A percentile compares a stretch with the other conserved stretches of the same genome.
phyloP scores from a whole-genome alignment of 2,797 vertebrate species.

The Sternotherus odoratus region DNA sequence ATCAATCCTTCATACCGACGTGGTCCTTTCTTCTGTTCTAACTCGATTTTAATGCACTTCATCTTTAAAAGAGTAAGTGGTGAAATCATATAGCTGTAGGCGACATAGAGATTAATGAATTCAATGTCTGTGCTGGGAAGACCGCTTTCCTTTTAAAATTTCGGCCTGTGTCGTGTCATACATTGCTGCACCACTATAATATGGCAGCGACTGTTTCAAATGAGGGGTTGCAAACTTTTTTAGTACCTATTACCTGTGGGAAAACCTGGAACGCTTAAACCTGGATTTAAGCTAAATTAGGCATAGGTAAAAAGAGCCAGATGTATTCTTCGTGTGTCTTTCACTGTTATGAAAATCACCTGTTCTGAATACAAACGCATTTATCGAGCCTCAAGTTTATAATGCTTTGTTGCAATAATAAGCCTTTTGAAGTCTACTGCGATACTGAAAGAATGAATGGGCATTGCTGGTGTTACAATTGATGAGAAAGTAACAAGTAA shows the following conservation, averaged over 20 bases:
- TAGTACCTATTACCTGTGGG: neutral
- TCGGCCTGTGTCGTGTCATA: neutral
- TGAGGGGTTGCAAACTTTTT: neutral
- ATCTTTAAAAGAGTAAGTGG: neutral
- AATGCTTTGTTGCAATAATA: neutral
- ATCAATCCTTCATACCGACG: neutral
- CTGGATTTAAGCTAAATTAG: neutral
- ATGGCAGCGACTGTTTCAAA: neutral
- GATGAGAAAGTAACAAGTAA: no score
- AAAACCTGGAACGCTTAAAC: neutral
- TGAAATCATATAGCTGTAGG: conserved; percentile 44
- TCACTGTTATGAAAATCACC: neutral
- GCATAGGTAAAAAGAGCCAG: neutral
- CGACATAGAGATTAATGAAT: neutral
- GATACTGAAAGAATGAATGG: neutral
- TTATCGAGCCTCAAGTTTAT: neutral
- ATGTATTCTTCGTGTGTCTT: neutral
- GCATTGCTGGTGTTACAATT: conserved; percentile 6
- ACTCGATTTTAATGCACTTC: conserved; percentile 34
- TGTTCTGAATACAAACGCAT: fast-evolving
- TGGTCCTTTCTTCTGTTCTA: neutral
- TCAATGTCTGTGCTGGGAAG: neutral
- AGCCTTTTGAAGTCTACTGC: neutral
- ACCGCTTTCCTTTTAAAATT: neutral
- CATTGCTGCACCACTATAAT: neutral